phyloP scores from a whole-genome alignment of 1,140 invertebrate genomes.

The Halesus radiatus region DNA sequence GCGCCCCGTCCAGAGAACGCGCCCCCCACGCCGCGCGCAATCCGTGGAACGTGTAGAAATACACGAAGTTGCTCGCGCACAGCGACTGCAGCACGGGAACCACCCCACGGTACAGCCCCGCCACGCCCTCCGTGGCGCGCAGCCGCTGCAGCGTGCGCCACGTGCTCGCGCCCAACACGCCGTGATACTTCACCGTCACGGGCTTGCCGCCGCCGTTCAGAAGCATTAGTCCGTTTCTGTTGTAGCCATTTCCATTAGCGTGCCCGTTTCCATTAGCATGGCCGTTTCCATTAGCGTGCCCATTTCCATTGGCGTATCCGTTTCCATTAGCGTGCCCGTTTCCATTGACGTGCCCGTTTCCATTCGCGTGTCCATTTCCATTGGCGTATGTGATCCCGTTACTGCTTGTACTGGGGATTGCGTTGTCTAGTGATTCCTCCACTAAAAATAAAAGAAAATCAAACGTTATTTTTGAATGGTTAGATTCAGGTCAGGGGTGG shows the following conservation, averaged over 20 bases:
- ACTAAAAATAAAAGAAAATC: constrained; percentile 37
- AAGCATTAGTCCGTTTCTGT: neutral
- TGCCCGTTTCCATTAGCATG: constrained; percentile 14
- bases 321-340: constrained; percentile 17
- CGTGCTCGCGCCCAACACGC: constrained; percentile 60
- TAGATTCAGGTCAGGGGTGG: neutral
- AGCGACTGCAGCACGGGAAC: constrained; percentile 86
- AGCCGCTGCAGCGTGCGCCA: constrained; percentile 74
- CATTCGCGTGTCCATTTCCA: constrained; percentile 24
- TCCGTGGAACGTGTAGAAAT: constrained; percentile 93
- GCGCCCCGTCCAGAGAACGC: constrained; percentile 53
- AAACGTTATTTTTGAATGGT: neutral
- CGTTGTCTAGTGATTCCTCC: constrained; percentile 41
- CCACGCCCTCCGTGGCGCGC: constrained; percentile 78
- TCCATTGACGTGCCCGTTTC: constrained; percentile 25
- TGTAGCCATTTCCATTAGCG: neutral
- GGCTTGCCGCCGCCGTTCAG: constrained; percentile 3
- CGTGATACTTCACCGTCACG: constrained; percentile 15
- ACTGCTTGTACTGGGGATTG: constrained; percentile 30
- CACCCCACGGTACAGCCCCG: constrained; percentile 84
- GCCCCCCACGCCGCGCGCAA: constrained; percentile 74
- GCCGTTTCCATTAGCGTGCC: constrained; percentile 22
- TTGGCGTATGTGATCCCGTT: constrained; percentile 19
- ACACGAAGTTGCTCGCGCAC: constrained; percentile 92
- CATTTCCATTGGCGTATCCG: constrained; percentile 19